Percentiles rank a stretch among this genome's conserved stretches.
These are phyloP conservation scores for Goniozus legneri DNA, from an alignment of 1,140 invertebrate species.

Conservation along the genomic window DNA sequence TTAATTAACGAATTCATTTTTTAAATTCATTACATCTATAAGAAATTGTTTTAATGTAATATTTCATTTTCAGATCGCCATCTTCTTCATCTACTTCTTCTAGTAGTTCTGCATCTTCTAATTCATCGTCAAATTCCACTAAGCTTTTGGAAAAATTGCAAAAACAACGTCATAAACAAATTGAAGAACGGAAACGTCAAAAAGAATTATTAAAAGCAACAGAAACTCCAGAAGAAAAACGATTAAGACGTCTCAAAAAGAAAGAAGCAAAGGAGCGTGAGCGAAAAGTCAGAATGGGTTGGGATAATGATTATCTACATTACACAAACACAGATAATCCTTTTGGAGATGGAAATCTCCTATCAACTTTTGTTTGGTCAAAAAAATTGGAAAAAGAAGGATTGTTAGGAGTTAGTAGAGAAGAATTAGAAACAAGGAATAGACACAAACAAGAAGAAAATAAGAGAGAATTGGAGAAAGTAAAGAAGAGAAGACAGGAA, in stretches of 20 bases:
- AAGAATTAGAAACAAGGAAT: constrained; percentile 83
- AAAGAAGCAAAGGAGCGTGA: constrained; percentile 90
- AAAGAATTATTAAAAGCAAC: constrained; percentile 84
- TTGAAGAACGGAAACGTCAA: constrained; percentile 65
- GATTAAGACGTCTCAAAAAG: constrained; percentile 79
- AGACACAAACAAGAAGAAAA: constrained; percentile 88
- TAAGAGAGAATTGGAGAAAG: constrained; percentile 83
- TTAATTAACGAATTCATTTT: too few species aligned
- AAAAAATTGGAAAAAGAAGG: constrained; percentile 97
- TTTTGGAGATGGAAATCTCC: constrained; percentile 92
- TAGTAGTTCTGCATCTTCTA: constrained; percentile 26
- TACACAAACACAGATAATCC: constrained; percentile 99
- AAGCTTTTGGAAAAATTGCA: constrained; percentile 71
- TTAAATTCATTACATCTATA: constrained; percentile 1
- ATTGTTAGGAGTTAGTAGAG: constrained; percentile 70
- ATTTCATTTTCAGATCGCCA: constrained; percentile 11
- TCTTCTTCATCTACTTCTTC: constrained; percentile 17
- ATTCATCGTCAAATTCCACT: constrained; percentile 59
- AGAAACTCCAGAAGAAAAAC: constrained; percentile 95
- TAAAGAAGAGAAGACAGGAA: constrained; percentile 86
- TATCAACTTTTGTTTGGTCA: constrained; percentile 93
- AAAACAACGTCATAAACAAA: constrained; percentile 63
- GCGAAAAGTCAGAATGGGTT: constrained; percentile 87
- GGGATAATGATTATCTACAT: constrained; percentile 93
- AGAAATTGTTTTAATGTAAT: background rate